Evolutionary conservation across 37 sponge, comb jelly and placozoan genomes (phyloP).

Genomic region (Crambe crambe): DNA sequence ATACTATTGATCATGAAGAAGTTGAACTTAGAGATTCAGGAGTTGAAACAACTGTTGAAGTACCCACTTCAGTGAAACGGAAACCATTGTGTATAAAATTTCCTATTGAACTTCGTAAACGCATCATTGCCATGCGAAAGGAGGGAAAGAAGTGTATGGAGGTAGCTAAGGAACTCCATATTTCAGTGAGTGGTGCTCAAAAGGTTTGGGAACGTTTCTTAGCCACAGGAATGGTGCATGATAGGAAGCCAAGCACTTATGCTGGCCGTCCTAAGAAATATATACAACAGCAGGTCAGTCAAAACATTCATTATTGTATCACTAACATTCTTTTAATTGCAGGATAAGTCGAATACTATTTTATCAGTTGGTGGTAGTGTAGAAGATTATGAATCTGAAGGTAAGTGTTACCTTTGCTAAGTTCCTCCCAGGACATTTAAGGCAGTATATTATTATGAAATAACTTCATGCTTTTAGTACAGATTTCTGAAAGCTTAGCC

Average conservation of each 20-base stretch:
- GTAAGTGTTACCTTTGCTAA: too few species aligned
- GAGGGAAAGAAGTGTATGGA: conserved; percentile 50
- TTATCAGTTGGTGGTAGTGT: background rate
- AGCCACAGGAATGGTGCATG: conserved; percentile 65
- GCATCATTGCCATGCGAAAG: conserved; percentile 59
- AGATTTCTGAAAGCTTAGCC: too few species aligned
- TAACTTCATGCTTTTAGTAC: too few species aligned
- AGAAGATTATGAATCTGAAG: background rate
- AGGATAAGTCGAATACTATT: too few species aligned
- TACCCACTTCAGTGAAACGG: conserved; percentile 4
- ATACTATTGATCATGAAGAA: background rate
- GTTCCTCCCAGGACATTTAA: too few species aligned
- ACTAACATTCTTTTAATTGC: too few species aligned
- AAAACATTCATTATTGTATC: too few species aligned
- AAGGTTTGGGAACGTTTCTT: conserved; percentile 78
- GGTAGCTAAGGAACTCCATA: conserved; percentile 64
- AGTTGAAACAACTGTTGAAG: conserved; percentile 44
- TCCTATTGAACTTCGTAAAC: conserved; percentile 51
- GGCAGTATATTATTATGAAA: too few species aligned
- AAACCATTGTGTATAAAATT: conserved; percentile 49
- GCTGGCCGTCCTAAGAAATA: conserved; percentile 60
- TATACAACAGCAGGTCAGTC: conserved; percentile 13
- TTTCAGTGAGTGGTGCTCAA: conserved; percentile 74
- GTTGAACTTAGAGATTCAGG: background rate
- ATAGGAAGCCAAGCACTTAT: conserved; percentile 48